Conservation (phyloP, 2,888 invertebrate species). For the Pteria penguin region DNA sequence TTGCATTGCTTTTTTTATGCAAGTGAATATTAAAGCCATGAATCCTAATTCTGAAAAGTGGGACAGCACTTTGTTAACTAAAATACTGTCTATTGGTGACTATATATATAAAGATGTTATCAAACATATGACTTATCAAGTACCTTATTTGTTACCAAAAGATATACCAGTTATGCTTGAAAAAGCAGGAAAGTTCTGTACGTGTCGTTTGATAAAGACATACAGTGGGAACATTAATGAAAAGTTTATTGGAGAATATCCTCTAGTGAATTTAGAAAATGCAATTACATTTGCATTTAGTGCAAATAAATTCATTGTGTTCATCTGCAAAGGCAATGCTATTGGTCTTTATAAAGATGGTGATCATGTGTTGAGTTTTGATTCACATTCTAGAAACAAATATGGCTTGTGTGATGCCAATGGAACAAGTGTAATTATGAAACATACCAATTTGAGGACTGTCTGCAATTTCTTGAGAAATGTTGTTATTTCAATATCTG, state of each 20-base stretch:
- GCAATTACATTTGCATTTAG: neutral
- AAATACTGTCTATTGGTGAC: neutral
- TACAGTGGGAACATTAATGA: neutral
- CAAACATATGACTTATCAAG: neutral
- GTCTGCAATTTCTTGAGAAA: neutral
- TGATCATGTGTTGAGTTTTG: conserved; percentile 1
- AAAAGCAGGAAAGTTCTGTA: neutral
- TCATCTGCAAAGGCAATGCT: conserved; percentile 9
- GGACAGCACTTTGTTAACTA: neutral
- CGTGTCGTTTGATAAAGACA: neutral
- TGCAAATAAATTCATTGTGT: neutral
- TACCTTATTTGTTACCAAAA: neutral
- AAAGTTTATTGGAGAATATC: neutral
- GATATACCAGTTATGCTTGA: neutral
- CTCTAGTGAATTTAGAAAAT: neutral
- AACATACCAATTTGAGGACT: neutral
- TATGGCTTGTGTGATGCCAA: neutral
- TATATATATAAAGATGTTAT: neutral
- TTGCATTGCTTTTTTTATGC: neutral
- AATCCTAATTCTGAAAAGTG: neutral
- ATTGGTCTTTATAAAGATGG: neutral
- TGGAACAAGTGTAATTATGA: conserved; percentile 7
- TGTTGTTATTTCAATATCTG: neutral
- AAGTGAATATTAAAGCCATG: neutral
- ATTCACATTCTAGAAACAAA: conserved; percentile 3